phyloP scores from a whole-genome alignment of 2,797 vertebrate species.

The Sebastes glaucus region DNA sequence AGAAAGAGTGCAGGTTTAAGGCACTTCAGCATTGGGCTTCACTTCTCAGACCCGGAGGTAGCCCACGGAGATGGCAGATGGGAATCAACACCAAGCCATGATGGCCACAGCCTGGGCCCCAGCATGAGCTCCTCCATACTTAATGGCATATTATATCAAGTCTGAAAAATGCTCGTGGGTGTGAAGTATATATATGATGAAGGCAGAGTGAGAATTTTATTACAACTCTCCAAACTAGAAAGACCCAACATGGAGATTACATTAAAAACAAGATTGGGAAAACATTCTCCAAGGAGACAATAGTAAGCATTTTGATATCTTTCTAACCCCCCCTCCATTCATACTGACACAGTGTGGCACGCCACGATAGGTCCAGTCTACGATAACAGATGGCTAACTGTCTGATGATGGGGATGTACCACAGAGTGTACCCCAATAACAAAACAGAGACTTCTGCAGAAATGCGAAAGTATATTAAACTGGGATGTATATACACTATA shows the following conservation, averaged over 20 bases:
- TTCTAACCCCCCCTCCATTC: background rate
- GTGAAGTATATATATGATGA: slow-evolving; percentile 10
- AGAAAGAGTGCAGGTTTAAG: too few species aligned
- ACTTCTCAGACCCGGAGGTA: background rate
- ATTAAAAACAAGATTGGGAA: background rate
- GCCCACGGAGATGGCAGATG: slow-evolving; percentile 50
- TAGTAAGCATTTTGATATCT: background rate
- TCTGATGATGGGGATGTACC: background rate
- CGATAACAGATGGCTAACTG: background rate
- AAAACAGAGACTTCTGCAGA: too few species aligned
- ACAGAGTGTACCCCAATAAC: too few species aligned
- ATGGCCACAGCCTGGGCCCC: slow-evolving; percentile 50
- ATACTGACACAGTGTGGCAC: background rate
- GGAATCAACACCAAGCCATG: slow-evolving; percentile 34
- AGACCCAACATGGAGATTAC: background rate
- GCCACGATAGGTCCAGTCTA: background rate
- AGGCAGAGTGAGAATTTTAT: background rate
- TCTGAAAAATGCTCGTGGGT: slow-evolving; percentile 13
- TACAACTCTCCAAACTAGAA: background rate
- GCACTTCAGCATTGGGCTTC: background rate
- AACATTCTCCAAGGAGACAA: background rate
- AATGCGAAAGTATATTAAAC: too few species aligned
- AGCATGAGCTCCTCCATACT: slow-evolving; percentile 38
- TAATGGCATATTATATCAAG: slow-evolving; percentile 33
- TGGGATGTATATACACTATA: too few species aligned